These are phyloP conservation scores for Plemyria rubiginata DNA, from an alignment of 2,888 invertebrate genomes.

Conservation along the genomic window DNA sequence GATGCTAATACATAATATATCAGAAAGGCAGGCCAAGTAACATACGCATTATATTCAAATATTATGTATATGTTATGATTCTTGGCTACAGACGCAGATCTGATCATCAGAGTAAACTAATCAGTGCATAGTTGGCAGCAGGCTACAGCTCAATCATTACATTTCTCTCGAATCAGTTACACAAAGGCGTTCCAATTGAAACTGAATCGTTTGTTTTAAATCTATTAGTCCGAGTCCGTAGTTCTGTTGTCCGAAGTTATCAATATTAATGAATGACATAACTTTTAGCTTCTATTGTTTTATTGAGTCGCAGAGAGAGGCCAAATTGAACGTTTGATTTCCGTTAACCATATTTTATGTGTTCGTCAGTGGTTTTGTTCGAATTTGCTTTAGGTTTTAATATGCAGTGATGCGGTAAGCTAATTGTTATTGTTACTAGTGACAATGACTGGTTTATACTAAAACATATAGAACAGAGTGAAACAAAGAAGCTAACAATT, in stretches of 20 bases:
- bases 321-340: background rate
- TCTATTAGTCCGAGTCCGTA: conserved; percentile 1
- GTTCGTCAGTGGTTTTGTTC: no score
- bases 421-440: no score
- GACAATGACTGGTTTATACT: no score
- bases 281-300: background rate
- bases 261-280: background rate
- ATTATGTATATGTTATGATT: no score
- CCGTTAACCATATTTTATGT: background rate
- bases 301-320: background rate
- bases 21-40: no score
- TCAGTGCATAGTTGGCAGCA: background rate
- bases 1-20: no score
- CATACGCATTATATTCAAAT: no score
- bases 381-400: no score
- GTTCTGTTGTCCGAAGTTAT: background rate
- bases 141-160: background rate
- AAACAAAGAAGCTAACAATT: no score
- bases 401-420: no score
- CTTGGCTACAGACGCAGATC: background rate
- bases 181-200: conserved; percentile 6
- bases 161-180: background rate
- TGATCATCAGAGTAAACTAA: background rate
- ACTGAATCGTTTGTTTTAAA: conserved; percentile 10
- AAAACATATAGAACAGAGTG: no score